Evolutionary conservation across 2,113 vertebrate genomes (phyloP), one percentile per base, ranked within the genome.

Genomic region (Python bivittatus): DNA sequence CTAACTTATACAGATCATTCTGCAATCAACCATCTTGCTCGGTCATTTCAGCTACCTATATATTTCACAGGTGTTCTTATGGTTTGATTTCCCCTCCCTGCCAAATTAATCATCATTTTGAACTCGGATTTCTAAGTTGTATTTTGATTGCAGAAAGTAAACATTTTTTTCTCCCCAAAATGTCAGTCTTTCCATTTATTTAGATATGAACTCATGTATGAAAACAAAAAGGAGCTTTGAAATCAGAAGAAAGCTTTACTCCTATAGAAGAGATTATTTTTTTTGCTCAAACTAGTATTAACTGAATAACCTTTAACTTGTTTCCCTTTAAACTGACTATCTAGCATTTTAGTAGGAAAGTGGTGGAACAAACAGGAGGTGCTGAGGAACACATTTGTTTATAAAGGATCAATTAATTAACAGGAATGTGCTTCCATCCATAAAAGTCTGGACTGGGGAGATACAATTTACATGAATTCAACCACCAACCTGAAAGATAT

Each of bases 381-480:
- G 84, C 92, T 95, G 91, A 23, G 89, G 95, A 95, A 72, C 88
- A 93, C 60, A 88, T 92, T 91, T 90, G 87, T 95, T 97, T 97
- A 94, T 94, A 93, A 95, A 97, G 93, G n/a, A 8, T 91, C 95
- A 93, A 94, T 94, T 94, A 93, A 94, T 68, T 96, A 85, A 96
- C 27, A 93, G 91, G 92, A 94, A 58, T 85, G 91, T 94, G 92
- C 61, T 95, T 95, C 96, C 93, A 95, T 95, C 95, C 94, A 6
- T 93, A 94, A 95, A 96, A 48, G 27, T 93, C 58, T 72, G 44
- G 89, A 88, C 92, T 94, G 64, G 54, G 94, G 86, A 91, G 42
- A 90, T 92, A 91, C 92, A 93, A 96, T 96, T 97, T 96, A 96
- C 96, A 96, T 95, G 42, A 96, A 97, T 92, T 88, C 88, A 91